These are phyloP conservation scores for Typhlichthys eigenmanni DNA, from an alignment of 2,797 vertebrate genomes.

Conservation along the genomic window DNA sequence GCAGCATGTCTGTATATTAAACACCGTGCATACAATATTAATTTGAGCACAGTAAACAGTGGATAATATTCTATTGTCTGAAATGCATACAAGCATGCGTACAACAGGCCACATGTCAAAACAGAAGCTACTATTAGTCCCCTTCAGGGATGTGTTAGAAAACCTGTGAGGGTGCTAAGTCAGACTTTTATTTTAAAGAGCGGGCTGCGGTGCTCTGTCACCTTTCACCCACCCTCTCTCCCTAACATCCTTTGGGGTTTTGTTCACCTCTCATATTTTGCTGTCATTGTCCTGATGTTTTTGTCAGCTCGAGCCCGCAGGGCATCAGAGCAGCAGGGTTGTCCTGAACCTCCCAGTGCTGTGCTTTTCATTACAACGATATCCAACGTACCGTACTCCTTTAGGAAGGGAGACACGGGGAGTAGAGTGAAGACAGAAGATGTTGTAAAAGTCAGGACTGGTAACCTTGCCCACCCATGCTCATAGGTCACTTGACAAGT, in stretches of 20 bases:
- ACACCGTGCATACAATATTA: no score
- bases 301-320: conserved; percentile 91
- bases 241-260: conserved; percentile 69
- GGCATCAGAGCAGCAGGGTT: conserved; percentile 88
- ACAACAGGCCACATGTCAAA: conserved; percentile 2
- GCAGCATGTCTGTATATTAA: no score
- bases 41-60: no score
- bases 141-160: conserved; percentile 34
- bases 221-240: conserved; percentile 57
- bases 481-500: conserved; percentile 80
- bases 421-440: conserved; percentile 61
- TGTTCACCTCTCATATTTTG: conserved; percentile 86
- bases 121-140: conserved; percentile 12
- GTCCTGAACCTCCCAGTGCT: conserved; percentile 74
- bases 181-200: conserved; percentile 59
- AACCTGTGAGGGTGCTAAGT: conserved; percentile 48
- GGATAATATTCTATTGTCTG: neutral
- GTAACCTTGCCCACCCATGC: conserved; percentile 72
- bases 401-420: conserved; percentile 59
- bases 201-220: conserved; percentile 53
- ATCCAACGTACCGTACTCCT: conserved; percentile 63
- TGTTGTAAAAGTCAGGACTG: conserved; percentile 72
- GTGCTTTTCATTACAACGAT: conserved; percentile 58
- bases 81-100: neutral
- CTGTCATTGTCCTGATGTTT: conserved; percentile 93